phyloP scores from a whole-genome alignment of 2,888 invertebrate species.

The Eupithecia subfuscata region DNA sequence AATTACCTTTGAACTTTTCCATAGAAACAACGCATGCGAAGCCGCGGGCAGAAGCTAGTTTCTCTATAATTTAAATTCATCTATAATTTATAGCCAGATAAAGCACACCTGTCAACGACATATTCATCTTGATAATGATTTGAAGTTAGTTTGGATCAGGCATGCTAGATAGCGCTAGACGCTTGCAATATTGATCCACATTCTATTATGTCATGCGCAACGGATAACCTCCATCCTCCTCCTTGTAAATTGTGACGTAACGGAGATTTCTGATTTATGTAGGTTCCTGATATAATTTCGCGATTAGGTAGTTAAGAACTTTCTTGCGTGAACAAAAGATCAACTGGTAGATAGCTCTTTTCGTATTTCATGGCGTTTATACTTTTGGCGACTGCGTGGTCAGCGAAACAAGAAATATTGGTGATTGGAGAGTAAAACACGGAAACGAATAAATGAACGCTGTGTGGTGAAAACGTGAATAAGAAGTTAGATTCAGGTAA shows the following conservation, averaged over 20 bases:
- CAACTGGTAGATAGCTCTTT: neutral
- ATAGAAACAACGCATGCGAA: too few species aligned
- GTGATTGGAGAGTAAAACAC: neutral
- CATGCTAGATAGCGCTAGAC: too few species aligned
- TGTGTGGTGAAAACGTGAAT: neutral
- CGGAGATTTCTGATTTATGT: neutral
- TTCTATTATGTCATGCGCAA: neutral
- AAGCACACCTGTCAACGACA: neutral
- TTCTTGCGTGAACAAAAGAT: neutral
- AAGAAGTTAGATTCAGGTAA: neutral
- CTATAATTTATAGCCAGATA: neutral
- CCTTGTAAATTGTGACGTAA: neutral
- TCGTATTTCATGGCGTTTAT: neutral
- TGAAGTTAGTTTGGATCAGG: too few species aligned
- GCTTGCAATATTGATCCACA: neutral
- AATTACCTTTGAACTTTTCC: too few species aligned
- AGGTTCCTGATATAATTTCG: neutral
- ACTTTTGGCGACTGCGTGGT: neutral
- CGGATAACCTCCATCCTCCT: too few species aligned
- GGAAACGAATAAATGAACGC: too few species aligned
- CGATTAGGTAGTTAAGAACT: neutral
- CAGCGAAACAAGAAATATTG: neutral
- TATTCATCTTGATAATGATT: neutral
- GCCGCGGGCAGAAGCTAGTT: too few species aligned
- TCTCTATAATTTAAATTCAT: too few species aligned